Evolutionary conservation across 2,797 vertebrate species (phyloP).

Genomic region (Phoebastria nigripes): DNA sequence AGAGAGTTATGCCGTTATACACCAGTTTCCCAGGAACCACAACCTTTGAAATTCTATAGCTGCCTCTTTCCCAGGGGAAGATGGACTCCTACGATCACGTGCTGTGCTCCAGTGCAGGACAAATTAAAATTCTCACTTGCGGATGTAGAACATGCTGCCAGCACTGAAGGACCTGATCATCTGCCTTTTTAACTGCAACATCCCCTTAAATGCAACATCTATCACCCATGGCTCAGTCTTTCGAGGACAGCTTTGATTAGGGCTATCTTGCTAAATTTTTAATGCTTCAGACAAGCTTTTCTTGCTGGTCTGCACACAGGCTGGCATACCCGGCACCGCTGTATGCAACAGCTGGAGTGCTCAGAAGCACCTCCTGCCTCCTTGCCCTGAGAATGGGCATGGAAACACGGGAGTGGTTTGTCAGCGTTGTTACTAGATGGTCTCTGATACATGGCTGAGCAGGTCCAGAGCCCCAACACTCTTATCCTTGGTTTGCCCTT

Average conservation of each 20-base stretch:
- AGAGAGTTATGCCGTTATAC: background rate
- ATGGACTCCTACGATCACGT: fast-evolving
- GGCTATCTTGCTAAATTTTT: background rate
- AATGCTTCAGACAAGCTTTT: background rate
- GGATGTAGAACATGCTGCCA: fast-evolving
- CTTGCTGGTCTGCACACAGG: fast-evolving
- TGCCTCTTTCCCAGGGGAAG: background rate
- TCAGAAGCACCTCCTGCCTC: background rate
- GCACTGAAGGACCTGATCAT: background rate
- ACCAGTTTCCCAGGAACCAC: background rate
- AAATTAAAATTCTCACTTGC: background rate
- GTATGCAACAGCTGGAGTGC: background rate
- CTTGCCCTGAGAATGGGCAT: fast-evolving
- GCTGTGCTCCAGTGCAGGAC: background rate
- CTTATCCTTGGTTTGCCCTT: background rate
- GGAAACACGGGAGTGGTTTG: fast-evolving
- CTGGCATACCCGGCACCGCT: background rate
- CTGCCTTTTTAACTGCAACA: background rate
- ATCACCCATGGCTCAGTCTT: background rate
- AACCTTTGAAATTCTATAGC: background rate
- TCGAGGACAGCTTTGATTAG: background rate
- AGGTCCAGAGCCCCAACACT: background rate
- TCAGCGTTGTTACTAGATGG: background rate
- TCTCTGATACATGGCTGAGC: background rate
- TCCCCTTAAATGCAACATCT: background rate